Percentiles rank a stretch among this genome's conserved stretches.
Conservation (phyloP, 2,797 vertebrate genomes). For the Hydrophis major region DNA sequence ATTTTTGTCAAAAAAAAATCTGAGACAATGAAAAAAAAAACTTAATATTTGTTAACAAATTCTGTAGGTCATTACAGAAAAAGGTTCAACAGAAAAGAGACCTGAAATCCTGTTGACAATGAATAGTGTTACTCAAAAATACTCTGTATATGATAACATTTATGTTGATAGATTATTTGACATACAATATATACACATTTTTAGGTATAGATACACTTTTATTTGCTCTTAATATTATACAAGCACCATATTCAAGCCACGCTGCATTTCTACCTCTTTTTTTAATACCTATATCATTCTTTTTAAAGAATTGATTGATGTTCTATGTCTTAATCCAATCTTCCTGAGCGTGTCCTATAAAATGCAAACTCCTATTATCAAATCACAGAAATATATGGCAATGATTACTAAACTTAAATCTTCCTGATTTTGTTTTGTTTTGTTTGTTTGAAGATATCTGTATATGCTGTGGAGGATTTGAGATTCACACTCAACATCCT, state of each 20-base stretch:
- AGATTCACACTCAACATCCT: slow-evolving; percentile 25
- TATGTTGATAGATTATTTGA: background rate
- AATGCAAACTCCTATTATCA: background rate
- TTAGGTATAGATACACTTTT: background rate
- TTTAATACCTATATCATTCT: background rate
- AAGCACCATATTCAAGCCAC: background rate
- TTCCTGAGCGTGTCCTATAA: background rate
- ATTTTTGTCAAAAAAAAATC: background rate
- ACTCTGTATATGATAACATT: background rate
- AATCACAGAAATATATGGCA: background rate
- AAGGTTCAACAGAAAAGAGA: background rate
- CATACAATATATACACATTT: background rate
- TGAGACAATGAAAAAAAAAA: background rate
- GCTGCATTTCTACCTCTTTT: background rate
- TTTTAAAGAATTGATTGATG: background rate
- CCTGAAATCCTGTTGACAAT: background rate
- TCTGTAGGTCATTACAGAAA: background rate
- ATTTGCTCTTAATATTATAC: background rate
- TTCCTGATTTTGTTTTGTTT: background rate
- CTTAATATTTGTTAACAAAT: background rate
- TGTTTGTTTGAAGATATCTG: slow-evolving; percentile 43
- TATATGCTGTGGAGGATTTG: slow-evolving; percentile 42
- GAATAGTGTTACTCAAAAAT: background rate
- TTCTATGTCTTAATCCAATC: background rate
- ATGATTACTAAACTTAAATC: background rate